Evolutionary conservation across 2,113 vertebrate species (phyloP), one percentile per base, ranked within the genome.

Genomic region (Psettodes erumei): DNA sequence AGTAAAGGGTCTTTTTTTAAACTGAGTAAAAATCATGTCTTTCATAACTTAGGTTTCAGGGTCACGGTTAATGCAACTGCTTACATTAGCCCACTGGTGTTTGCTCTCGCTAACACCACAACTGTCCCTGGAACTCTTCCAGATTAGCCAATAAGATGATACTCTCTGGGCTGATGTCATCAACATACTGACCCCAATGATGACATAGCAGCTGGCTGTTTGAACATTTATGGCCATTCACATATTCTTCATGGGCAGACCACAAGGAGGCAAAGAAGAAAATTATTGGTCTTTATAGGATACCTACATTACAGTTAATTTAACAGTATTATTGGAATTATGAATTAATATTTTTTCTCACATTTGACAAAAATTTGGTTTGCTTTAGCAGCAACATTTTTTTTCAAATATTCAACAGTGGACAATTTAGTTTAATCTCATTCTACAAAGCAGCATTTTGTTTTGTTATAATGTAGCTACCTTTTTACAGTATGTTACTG

Each of bases 101-200:
- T 45, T 6, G n/a, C 13, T 35, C n/a, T 32, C 23, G 15, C 28
- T n/a, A 28, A 43, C 8, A 45, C 5, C 8, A 30, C 40, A 40
- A 6, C 38, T 45, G 42, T 23, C 35, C 43, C 15, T 62, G 60
- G 60, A 30, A 21, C 27, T 10, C 15, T 35, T 58, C 0, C 23
- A 51, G 5, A 73, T 53, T 4, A 68, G 60, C 45, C 40, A 65
- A 19, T 30, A 35, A 66, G n/a, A 75, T 32, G 35, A 5, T 1
- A 3, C 19, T 9, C 16, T 32, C 23, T 48, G 35, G 25, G 23
- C 37, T 69, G 67, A 79, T 67, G 84, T 83, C 73, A 83, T 66
- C 50, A 25, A 47, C 33, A 45, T 30, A 65, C 18, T 56, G 30
- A 63, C 47, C 28, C 16, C 3, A 9, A 61, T 80, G 61, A 89